Conservation (phyloP, 1,140 invertebrate species). For the Psilanteris sp. region DNA sequence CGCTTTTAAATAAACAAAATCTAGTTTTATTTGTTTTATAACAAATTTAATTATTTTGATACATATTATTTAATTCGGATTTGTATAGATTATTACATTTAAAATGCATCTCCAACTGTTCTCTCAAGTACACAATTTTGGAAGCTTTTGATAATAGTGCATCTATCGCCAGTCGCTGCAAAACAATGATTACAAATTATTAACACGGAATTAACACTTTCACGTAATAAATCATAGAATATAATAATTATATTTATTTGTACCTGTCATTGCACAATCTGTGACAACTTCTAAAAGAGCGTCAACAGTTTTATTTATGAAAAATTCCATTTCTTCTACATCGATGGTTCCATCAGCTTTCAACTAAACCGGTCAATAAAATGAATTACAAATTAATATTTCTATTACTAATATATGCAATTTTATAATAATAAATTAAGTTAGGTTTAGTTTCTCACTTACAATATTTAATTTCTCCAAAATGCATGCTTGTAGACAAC, state of each 20-base stretch:
- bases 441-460: neutral
- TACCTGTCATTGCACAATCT: neutral
- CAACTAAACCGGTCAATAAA: no score
- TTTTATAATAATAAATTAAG: no score
- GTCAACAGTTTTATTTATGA: neutral
- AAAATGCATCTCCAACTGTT: neutral
- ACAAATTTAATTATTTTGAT: no score
- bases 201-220: no score
- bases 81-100: no score
- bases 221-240: no score
- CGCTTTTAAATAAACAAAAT: no score
- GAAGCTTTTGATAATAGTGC: neutral
- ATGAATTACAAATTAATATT: neutral
- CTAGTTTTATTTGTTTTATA: no score
- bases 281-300: neutral
- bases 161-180: neutral
- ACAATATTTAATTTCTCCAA: neutral
- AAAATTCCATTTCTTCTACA: neutral
- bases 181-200: no score
- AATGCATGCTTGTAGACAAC: neutral
- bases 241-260: no score
- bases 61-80: no score
- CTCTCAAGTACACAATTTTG: neutral
- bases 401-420: no score
- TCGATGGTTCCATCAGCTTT: neutral